Conservation (phyloP, 1,140 invertebrate genomes). For the Lamellibrachia luymesi region DNA sequence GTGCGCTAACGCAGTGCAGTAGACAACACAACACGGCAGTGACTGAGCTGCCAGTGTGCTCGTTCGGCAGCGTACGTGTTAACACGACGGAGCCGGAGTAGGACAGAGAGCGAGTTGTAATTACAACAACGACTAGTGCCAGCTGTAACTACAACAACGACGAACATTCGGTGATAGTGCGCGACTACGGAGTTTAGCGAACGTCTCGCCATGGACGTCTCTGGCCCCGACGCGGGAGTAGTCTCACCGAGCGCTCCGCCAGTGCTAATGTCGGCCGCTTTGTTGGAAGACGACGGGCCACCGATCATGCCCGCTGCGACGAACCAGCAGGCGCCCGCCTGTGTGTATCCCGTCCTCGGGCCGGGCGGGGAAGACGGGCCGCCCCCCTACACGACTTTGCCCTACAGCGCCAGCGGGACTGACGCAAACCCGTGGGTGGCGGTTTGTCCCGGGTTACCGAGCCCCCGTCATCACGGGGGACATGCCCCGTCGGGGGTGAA, state of each 20-base stretch:
- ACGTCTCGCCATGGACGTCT: background rate
- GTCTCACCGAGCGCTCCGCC: background rate
- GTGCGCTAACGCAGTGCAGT: too few species aligned
- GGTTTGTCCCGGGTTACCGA: background rate
- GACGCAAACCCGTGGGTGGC: background rate
- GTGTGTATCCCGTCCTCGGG: background rate
- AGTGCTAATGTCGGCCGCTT: background rate
- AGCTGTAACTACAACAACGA: background rate
- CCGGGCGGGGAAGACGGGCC: conserved; percentile 21
- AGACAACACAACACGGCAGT: background rate
- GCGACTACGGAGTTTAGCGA: background rate
- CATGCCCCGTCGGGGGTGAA: conserved; percentile 12
- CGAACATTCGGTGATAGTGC: background rate
- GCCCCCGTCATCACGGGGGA: background rate
- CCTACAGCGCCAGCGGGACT: conserved; percentile 5
- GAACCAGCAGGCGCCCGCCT: background rate
- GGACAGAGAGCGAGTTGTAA: background rate
- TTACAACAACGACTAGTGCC: background rate
- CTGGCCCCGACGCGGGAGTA: background rate
- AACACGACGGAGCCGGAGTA: background rate
- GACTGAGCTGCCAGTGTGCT: background rate
- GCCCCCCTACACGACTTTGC: conserved; percentile 29
- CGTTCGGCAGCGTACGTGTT: background rate
- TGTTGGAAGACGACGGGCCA: background rate
- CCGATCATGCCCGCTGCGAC: background rate